Evolutionary conservation across 1,140 invertebrate species (phyloP).

Genomic region (Oscheius sp.): DNA sequence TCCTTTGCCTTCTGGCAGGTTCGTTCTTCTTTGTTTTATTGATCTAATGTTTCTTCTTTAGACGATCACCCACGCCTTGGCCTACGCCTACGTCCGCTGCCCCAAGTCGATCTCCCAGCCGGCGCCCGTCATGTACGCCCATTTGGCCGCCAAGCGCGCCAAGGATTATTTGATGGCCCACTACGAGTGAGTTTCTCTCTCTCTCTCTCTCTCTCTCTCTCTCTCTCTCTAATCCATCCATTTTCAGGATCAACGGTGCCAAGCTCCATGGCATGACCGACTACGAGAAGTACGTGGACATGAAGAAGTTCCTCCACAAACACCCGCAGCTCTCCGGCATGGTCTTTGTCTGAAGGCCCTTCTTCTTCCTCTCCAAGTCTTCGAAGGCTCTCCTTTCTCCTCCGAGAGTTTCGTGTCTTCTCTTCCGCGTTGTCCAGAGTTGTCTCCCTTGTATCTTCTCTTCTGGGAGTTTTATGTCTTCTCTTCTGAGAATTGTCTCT

Average conservation of each 20-base stretch:
- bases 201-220: no score
- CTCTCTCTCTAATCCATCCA: no score
- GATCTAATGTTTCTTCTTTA: background rate
- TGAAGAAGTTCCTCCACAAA: background rate
- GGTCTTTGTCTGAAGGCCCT: slow-evolving; percentile 7
- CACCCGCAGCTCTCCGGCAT: slow-evolving; percentile 3
- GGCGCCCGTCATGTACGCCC: slow-evolving; percentile 19
- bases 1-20: background rate
- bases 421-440: no score
- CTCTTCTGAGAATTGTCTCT: no score
- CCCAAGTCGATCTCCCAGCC: slow-evolving; percentile 6
- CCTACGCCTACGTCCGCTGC: slow-evolving; percentile 5
- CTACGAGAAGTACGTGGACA: background rate
- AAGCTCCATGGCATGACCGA: background rate
- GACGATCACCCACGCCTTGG: background rate
- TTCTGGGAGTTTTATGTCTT: no score
- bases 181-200: background rate
- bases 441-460: no score
- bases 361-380: background rate
- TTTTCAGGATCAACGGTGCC: background rate
- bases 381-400: background rate
- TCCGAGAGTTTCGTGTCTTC: no score
- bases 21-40: background rate
- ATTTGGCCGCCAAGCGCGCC: slow-evolving; percentile 26
- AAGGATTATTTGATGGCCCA: slow-evolving; percentile 21